Evolutionary conservation across 2,888 invertebrate genomes (phyloP).

Genomic region (Sylvicola cinctus): DNA sequence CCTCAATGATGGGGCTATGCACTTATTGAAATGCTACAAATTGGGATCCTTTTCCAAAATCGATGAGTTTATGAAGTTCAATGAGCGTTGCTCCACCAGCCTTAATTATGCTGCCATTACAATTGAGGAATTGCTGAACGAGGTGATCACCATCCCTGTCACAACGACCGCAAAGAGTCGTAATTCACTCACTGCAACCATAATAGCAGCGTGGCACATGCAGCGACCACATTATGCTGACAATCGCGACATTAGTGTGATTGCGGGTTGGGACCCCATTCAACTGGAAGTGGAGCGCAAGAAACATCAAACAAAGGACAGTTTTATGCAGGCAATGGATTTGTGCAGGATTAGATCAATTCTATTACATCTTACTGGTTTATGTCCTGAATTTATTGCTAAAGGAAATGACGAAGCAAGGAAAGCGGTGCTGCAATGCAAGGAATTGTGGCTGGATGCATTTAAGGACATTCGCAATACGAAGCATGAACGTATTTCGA

Average conservation of each 20-base stretch:
- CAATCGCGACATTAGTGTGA: constrained; percentile 56
- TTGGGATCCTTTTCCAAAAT: constrained; percentile 87
- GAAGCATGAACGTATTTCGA: constrained; percentile 18
- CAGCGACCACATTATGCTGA: constrained; percentile 40
- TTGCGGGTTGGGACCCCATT: constrained; percentile 47
- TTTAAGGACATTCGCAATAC: constrained; percentile 18
- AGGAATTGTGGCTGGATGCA: constrained; percentile 15
- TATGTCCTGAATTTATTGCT: constrained; percentile 18
- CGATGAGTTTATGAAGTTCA: constrained; percentile 71
- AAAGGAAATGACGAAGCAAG: not conserved
- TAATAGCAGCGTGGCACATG: constrained; percentile 35
- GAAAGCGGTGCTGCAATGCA: too few relatives aligned
- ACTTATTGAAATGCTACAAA: constrained; percentile 79
- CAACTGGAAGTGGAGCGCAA: constrained; percentile 9
- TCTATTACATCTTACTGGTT: constrained; percentile 18
- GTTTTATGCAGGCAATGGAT: constrained; percentile 21
- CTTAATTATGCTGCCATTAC: constrained; percentile 48
- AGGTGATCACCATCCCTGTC: constrained; percentile 32
- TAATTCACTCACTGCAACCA: constrained; percentile 32
- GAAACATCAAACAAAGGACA: constrained; percentile 5
- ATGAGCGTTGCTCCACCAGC: constrained; percentile 61
- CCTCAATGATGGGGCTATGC: constrained; percentile 79
- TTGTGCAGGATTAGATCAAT: constrained; percentile 19
- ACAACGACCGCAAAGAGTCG: constrained; percentile 22
- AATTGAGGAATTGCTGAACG: constrained; percentile 46